Base-by-base conservation (phyloP, 1,140 invertebrate genomes). In the Drosophila sulfurigaster region DNA sequence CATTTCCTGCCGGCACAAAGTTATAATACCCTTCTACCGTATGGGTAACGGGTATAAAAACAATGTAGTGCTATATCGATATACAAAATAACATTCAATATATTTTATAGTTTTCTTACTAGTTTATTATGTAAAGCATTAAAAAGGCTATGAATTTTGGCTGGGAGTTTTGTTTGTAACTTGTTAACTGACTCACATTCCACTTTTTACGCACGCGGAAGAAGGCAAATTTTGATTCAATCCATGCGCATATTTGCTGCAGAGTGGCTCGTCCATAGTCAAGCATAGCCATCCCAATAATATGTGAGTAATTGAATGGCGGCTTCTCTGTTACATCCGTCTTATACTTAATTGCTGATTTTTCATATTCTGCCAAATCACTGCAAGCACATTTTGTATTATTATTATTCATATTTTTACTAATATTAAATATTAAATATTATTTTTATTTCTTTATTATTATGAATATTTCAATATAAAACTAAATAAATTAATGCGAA, bases 211-310 rank as follows among this genome's bases (percentile, higher is more conserved):
- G 81, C 6, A 82, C 80, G 15, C 89, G 68, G 49, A 88, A 92
- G 32, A 91, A 92, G 1, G 91, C 92, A 63, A 92, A 92, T 41
- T 91, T 92, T 0, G 78, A 78, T 51, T 92, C 86, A 56, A 92
- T 92, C 92, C 92, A 92, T 7, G 90, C 38, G 51, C 91, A 92
- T 32, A 92, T 91, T 64, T 92, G 91, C 30, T 92, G 90, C 1
- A 92, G 71, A 1, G 92, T 92, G n/a, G 89, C 81, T 1, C 89
- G 63, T 11, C 92, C 92, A 52, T 87, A 83, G 49, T 92, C 85
- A 2, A 92, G 54, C 81, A 92, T 91, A 7, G 89, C 92, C 92
- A 92, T 92, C 5, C 86, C 92, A 54, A 92, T 92, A 1, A 92
- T 92, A 45, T 92, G 87, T 0, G 92, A 92, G 58, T 92, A 92